phyloP scores from a whole-genome alignment of 2,797 vertebrate species.

The Acipenser ruthenus region DNA sequence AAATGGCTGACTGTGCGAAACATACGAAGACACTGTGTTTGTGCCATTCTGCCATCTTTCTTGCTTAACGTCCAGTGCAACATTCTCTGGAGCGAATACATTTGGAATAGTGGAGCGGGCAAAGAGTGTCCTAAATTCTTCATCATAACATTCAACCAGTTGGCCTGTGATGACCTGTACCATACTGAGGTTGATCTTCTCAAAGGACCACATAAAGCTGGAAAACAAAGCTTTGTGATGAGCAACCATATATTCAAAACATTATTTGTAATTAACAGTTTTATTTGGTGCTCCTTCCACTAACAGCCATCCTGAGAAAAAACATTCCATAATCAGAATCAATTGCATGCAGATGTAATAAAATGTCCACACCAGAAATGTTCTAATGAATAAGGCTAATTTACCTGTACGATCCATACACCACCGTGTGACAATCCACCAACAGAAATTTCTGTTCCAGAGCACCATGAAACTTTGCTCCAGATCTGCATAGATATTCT shows the following conservation, averaged over 20 bases:
- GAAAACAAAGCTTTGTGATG: conserved; percentile 31
- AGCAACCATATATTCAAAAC: neutral
- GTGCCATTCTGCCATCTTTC: conserved; percentile 53
- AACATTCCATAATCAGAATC: too few species aligned
- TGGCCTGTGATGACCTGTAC: conserved; percentile 90
- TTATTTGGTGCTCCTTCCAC: neutral
- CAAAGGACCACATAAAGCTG: conserved; percentile 94
- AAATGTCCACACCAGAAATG: too few species aligned
- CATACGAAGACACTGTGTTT: conserved; percentile 54
- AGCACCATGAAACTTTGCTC: conserved; percentile 85
- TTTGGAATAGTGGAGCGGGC: conserved; percentile 77
- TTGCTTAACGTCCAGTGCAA: conserved; percentile 45
- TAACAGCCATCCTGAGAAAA: too few species aligned
- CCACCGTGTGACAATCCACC: conserved; percentile 81
- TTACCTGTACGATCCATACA: conserved; percentile 98
- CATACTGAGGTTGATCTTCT: conserved; percentile 95
- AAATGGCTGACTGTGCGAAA: conserved; percentile 59
- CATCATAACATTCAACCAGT: conserved; percentile 86
- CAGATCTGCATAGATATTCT: conserved; percentile 85
- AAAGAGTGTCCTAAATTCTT: conserved; percentile 89
- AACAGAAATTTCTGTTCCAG: conserved; percentile 91
- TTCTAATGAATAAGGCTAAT: neutral
- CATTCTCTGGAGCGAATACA: conserved; percentile 53
- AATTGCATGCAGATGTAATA: too few species aligned
- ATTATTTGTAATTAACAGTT: neutral